These are phyloP conservation scores for Turritopsis dohrnii DNA, from an alignment of 30 jellyfish, hydroid and myxozoan species.

Conservation along the genomic window DNA sequence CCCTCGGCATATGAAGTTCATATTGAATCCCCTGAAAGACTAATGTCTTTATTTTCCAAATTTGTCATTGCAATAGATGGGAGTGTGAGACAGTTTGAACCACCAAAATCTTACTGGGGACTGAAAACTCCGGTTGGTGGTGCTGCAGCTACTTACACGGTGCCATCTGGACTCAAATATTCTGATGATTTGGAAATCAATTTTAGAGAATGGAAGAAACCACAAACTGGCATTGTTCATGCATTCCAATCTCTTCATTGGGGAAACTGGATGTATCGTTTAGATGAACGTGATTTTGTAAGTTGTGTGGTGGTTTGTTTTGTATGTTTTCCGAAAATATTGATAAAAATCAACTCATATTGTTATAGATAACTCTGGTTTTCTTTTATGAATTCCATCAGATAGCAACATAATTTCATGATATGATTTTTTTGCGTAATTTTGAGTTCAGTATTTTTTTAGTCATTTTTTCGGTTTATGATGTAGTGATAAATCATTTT, in stretches of 20 bases:
- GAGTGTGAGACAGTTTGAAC: constrained; percentile 81
- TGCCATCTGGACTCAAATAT: constrained; percentile 84
- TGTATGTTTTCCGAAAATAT: no score
- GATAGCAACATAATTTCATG: no score
- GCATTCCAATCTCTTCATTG: constrained; percentile 90
- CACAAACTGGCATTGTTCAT: constrained; percentile 93
- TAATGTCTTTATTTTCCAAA: constrained; percentile 54
- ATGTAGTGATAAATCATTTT: no score
- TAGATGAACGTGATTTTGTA: constrained; percentile 82
- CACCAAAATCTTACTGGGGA: constrained; percentile 98
- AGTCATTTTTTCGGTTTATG: not conserved
- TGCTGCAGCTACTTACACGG: constrained; percentile 79
- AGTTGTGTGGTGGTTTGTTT: not conserved
- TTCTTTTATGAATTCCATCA: no score
- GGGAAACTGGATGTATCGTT: constrained; percentile 93
- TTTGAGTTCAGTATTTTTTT: no score
- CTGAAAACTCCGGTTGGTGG: constrained; percentile 72
- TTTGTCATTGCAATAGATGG: constrained; percentile 83
- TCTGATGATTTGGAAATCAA: constrained; percentile 66
- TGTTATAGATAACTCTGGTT: no score
- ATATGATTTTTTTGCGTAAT: no score
- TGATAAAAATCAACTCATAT: no score
- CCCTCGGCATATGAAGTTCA: constrained; percentile 69
- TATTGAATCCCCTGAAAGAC: constrained; percentile 63
- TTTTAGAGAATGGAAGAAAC: constrained; percentile 72